These are phyloP conservation scores for Zoanthus sansibaricus DNA, from an alignment of 92 coral and sea anemone species.

Conservation along the genomic window DNA sequence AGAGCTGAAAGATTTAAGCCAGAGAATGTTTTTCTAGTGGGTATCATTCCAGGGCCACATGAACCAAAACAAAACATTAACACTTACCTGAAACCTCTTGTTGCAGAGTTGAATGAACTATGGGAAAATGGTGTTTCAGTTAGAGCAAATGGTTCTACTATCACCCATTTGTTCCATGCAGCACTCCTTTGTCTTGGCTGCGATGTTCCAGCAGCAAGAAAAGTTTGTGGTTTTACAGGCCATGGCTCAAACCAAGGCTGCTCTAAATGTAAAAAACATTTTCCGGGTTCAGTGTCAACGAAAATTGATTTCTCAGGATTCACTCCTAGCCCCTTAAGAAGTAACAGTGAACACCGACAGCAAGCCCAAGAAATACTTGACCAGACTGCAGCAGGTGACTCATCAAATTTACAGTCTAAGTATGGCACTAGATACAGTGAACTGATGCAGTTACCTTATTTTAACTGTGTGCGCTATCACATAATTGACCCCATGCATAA, in stretches of 20 bases:
- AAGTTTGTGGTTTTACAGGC: slow-evolving; percentile 75
- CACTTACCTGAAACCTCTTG: slow-evolving; percentile 46
- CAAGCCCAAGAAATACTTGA: slow-evolving; percentile 54
- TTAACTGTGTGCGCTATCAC: slow-evolving; percentile 67
- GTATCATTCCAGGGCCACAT: slow-evolving; percentile 75
- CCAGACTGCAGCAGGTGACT: slow-evolving; percentile 47
- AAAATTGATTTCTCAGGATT: slow-evolving; percentile 60
- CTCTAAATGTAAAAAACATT: slow-evolving; percentile 70
- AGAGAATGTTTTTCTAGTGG: slow-evolving; percentile 70
- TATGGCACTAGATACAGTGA: slow-evolving; percentile 65
- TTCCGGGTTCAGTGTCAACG: slow-evolving; percentile 60
- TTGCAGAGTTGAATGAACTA: slow-evolving; percentile 44
- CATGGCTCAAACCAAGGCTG: slow-evolving; percentile 59
- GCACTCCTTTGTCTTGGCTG: slow-evolving; percentile 75
- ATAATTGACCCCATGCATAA: slow-evolving; percentile 57
- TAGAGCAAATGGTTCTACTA: background rate
- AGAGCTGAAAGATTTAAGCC: slow-evolving; percentile 66
- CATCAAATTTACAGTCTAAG: background rate
- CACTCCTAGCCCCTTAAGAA: slow-evolving; percentile 57
- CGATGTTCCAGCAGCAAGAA: slow-evolving; percentile 78
- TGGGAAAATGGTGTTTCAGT: slow-evolving; percentile 48
- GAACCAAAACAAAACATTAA: slow-evolving; percentile 64
- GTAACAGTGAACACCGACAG: slow-evolving; percentile 47
- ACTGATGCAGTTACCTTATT: slow-evolving; percentile 63
- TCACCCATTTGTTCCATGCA: background rate